A percentile compares a stretch with the other conserved stretches of the same genome.
Evolutionary conservation across 2,888 invertebrate genomes (phyloP).

Genomic region (Yponomeuta sedellus): DNA sequence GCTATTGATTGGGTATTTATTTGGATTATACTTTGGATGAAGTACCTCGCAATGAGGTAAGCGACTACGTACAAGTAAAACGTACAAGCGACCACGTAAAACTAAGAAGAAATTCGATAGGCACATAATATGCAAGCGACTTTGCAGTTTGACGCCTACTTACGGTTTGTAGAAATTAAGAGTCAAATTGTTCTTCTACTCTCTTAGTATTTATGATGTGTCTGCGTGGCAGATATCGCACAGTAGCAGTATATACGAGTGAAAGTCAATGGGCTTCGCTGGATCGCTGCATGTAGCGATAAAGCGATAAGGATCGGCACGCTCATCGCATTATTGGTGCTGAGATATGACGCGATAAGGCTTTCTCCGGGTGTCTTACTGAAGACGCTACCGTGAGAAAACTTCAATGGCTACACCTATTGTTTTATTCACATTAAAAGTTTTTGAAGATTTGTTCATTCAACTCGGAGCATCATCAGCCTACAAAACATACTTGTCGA

Average conservation of each 20-base stretch:
- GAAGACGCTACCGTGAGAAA: conserved; percentile 68
- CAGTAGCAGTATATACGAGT: conserved; percentile 12
- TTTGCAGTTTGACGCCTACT: too few relatives aligned
- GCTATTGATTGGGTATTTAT: too few relatives aligned
- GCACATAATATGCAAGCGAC: too few relatives aligned
- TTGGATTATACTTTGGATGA: too few relatives aligned
- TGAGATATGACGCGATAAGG: conserved; percentile 67
- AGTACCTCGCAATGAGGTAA: too few relatives aligned
- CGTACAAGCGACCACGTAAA: too few relatives aligned
- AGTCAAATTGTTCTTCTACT: not conserved
- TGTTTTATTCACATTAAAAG: not conserved
- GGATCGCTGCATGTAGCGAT: conserved; percentile 26
- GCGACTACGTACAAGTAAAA: too few relatives aligned
- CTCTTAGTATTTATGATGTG: not conserved
- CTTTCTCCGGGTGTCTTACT: conserved; percentile 56
- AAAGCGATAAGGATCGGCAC: conserved; percentile 62
- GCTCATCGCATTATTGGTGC: conserved; percentile 69
- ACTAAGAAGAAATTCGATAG: too few relatives aligned
- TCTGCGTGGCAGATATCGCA: not conserved
- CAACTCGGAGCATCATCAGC: too few relatives aligned
- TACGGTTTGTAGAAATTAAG: too few relatives aligned
- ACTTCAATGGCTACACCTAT: conserved; percentile 26
- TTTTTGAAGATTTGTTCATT: not conserved
- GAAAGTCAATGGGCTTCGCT: conserved; percentile 38
- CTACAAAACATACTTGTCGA: too few relatives aligned